A percentile compares a stretch with the other conserved stretches of the same genome.
Evolutionary conservation across 2,888 invertebrate genomes (phyloP).

Genomic region (Xanthorhoe designata): DNA sequence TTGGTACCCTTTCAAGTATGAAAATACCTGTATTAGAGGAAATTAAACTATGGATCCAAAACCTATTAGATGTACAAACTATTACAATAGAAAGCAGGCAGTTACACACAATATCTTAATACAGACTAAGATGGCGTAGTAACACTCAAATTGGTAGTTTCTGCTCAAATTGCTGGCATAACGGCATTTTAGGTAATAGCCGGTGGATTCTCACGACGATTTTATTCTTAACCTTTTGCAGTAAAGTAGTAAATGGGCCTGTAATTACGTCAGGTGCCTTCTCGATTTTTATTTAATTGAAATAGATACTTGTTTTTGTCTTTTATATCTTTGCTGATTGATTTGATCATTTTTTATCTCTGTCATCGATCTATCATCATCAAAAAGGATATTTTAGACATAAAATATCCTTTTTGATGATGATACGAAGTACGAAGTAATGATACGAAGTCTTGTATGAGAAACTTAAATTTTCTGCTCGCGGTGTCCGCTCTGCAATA

Average conservation of each 20-base stretch:
- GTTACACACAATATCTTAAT: background rate
- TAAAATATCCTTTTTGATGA: no score
- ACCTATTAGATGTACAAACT: background rate
- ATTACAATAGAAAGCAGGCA: background rate
- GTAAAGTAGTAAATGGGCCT: conserved; percentile 17
- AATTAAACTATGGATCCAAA: no score
- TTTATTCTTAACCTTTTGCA: conserved; percentile 31
- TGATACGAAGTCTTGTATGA: no score
- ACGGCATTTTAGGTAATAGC: conserved; percentile 30
- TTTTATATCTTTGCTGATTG: background rate
- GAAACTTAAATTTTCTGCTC: no score
- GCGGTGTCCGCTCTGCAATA: no score
- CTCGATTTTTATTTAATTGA: background rate
- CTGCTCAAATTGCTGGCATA: conserved; percentile 22
- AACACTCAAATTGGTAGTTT: conserved; percentile 13
- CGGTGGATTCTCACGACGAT: conserved; percentile 36
- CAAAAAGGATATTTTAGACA: no score
- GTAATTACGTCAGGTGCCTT: background rate
- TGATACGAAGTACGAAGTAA: no score
- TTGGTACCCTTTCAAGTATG: no score
- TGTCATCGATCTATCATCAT: no score
- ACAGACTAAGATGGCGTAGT: background rate
- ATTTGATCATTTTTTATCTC: no score
- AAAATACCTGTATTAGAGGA: no score
- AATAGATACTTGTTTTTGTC: background rate